Evolutionary conservation across 2,888 invertebrate species (phyloP).

Genomic region (Drosophila demipolita): DNA sequence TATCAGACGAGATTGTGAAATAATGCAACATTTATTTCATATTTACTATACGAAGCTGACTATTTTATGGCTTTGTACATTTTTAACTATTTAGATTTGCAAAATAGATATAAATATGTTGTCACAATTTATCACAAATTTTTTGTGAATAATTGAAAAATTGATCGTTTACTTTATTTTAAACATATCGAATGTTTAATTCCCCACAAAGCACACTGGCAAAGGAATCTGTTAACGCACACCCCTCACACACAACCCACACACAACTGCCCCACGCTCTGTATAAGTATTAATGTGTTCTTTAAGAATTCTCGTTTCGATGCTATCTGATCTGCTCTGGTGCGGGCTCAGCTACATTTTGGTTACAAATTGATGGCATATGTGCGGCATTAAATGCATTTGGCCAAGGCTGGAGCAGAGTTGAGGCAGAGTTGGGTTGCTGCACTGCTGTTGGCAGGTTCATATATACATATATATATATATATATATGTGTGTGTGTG

Average conservation of each 20-base stretch:
- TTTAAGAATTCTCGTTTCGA: conserved; percentile 46
- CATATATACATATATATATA: not conserved
- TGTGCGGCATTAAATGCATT: conserved; percentile 69
- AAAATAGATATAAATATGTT: not conserved
- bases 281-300: conserved; percentile 12
- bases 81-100: not conserved
- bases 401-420: conserved; percentile 19
- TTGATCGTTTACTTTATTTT: conserved; percentile 10
- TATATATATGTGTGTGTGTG: not conserved
- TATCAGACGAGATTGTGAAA: not conserved
- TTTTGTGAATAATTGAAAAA: not conserved
- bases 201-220: conserved; percentile 25
- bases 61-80: not conserved
- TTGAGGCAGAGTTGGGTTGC: not conserved
- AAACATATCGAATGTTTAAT: conserved; percentile 9
- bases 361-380: conserved; percentile 73
- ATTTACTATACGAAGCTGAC: not conserved
- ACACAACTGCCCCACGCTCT: not conserved
- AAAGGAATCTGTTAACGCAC: conserved; percentile 8
- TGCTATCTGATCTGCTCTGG: conserved; percentile 21
- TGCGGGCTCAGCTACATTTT: conserved; percentile 37
- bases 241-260: not conserved
- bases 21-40: not conserved
- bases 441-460: not conserved
- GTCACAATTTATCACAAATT: not conserved